These are phyloP conservation scores for human DNA, from an alignment of 2,113 vertebrate species.

Conservation along the genomic window GRCh38 chr5:156419001-156419500, in stretches of 20 bases:
- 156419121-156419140: not conserved
- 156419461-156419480: not conserved
- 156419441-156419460: not conserved
- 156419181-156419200: not conserved
- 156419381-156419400: not conserved
- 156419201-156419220: not conserved
- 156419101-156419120: not conserved
- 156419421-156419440: not conserved
- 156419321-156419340: not conserved
- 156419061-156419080: not conserved
- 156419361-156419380: too few species aligned
- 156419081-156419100: not conserved
- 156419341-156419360: not conserved
- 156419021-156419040: not conserved
- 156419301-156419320: not conserved
- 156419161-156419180: not conserved
- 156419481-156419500: not conserved
- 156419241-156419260: not conserved
- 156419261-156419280: not conserved
- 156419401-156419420: not conserved
- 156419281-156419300: not conserved
- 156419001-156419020: not conserved
- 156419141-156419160: not conserved
- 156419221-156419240: not conserved
- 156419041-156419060: not conserved